Evolutionary conservation across 1,140 invertebrate species (phyloP).

Genomic region (Brachionus rubens): DNA sequence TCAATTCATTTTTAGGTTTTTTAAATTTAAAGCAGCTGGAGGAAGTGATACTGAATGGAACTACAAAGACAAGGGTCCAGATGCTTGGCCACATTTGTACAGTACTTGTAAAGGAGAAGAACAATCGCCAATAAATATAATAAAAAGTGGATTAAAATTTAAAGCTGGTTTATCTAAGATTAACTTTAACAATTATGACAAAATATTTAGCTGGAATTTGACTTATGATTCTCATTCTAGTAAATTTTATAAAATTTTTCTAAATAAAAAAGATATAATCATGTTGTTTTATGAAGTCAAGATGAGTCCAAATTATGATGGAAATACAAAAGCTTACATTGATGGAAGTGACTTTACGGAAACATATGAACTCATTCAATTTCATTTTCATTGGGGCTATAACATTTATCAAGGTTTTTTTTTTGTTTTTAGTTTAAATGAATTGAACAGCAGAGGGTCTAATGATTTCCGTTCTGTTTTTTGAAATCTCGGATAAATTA

Average conservation of each 20-base stretch:
- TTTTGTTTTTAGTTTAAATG: not conserved
- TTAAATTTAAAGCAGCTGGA: too few species aligned
- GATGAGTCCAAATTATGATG: not conserved
- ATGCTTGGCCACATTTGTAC: constrained; percentile 49
- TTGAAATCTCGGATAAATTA: too few species aligned
- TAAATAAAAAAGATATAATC: not conserved
- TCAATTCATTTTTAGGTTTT: too few species aligned
- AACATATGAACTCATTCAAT: not conserved
- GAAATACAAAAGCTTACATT: not conserved
- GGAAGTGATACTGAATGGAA: not conserved
- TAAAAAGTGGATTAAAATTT: constrained; percentile 47
- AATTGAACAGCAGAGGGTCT: too few species aligned
- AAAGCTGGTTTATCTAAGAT: constrained; percentile 48
- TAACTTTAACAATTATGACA: constrained; percentile 48
- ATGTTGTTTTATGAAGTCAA: not conserved
- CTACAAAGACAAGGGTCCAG: constrained; percentile 49
- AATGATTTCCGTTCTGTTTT: too few species aligned
- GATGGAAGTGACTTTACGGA: constrained; percentile 24
- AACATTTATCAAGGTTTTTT: constrained; percentile 31
- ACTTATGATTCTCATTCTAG: not conserved
- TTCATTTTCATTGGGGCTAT: constrained; percentile 46
- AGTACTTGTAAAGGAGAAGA: constrained; percentile 28
- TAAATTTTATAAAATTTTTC: not conserved
- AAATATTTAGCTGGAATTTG: constrained; percentile 47
- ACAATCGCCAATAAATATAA: constrained; percentile 39